These are phyloP conservation scores for Orycteropus afer DNA, from an alignment of 2,113 vertebrate species.

Conservation along the genomic window DNA sequence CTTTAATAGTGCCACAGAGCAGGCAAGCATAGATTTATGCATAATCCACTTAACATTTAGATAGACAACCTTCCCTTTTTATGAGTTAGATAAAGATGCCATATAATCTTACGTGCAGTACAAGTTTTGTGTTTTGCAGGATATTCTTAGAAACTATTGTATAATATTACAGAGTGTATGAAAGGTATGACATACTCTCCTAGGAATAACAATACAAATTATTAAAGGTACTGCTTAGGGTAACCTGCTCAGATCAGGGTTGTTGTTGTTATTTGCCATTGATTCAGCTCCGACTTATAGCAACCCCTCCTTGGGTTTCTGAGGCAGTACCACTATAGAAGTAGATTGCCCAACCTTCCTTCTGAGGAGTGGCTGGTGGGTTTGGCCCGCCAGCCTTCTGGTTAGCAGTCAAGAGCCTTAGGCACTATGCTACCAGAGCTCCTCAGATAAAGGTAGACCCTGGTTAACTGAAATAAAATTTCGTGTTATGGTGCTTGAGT, in stretches of 20 bases:
- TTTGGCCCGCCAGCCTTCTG: too few relatives aligned
- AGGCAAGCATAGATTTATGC: not conserved
- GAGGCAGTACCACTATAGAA: too few relatives aligned
- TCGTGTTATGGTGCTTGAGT: not conserved
- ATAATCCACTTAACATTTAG: not conserved
- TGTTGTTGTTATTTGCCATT: too few relatives aligned
- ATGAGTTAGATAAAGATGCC: not conserved
- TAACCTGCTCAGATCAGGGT: not conserved
- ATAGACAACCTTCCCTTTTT: not conserved
- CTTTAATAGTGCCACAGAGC: not conserved
- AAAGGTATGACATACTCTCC: not conserved
- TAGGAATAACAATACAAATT: not conserved
- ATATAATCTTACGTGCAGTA: not conserved
- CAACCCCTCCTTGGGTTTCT: too few relatives aligned
- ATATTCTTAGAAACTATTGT: not conserved
- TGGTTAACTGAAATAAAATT: not conserved
- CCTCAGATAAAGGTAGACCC: not conserved
- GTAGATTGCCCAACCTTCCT: too few relatives aligned
- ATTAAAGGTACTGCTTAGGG: not conserved
- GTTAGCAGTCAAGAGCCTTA: too few relatives aligned
- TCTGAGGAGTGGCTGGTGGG: too few relatives aligned
- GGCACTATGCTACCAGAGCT: too few relatives aligned
- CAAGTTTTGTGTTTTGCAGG: not conserved
- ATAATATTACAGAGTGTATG: not conserved
- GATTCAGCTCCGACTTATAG: too few relatives aligned